phyloP scores from a whole-genome alignment of 2,113 vertebrate genomes.

The Macquaria ambigua region DNA sequence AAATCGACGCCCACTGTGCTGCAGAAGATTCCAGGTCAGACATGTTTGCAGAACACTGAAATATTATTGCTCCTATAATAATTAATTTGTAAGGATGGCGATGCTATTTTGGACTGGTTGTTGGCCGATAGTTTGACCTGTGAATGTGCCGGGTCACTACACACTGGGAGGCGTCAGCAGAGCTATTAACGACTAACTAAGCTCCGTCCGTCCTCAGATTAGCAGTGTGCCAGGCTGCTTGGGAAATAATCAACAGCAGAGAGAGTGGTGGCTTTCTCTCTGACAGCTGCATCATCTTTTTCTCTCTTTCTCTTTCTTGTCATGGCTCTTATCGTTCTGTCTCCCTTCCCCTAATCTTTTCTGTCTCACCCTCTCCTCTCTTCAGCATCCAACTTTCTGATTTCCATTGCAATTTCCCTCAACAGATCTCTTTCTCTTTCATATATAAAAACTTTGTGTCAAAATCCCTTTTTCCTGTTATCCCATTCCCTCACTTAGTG shows the following conservation, averaged over 20 bases:
- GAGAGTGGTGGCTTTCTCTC: conserved; percentile 36
- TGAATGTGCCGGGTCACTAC: conserved; percentile 38
- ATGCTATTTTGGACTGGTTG: conserved; percentile 5
- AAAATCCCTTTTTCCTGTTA: not conserved
- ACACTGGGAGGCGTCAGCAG: conserved; percentile 37
- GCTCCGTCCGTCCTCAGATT: conserved; percentile 49
- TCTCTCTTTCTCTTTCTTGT: conserved; percentile 19
- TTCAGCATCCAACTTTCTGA: not conserved
- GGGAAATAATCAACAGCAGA: conserved; percentile 55
- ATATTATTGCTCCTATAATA: not conserved
- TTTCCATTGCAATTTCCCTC: not conserved
- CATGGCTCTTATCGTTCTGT: not conserved
- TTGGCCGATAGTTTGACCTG: conserved; percentile 37
- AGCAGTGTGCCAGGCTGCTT: conserved; percentile 29
- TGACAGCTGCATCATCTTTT: conserved; percentile 34
- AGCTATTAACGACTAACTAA: conserved; percentile 58
- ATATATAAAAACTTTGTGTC: not conserved
- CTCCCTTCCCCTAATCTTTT: not conserved
- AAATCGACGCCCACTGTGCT: not conserved
- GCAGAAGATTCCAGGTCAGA: not conserved
- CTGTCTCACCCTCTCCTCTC: not conserved
- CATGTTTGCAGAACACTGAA: conserved; percentile 35
- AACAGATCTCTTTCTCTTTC: not conserved
- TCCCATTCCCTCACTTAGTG: not conserved
- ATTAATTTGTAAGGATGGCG: conserved; percentile 38